Conservation (phyloP, 1,140 invertebrate genomes). For the Andrena cerasifolii region DNA sequence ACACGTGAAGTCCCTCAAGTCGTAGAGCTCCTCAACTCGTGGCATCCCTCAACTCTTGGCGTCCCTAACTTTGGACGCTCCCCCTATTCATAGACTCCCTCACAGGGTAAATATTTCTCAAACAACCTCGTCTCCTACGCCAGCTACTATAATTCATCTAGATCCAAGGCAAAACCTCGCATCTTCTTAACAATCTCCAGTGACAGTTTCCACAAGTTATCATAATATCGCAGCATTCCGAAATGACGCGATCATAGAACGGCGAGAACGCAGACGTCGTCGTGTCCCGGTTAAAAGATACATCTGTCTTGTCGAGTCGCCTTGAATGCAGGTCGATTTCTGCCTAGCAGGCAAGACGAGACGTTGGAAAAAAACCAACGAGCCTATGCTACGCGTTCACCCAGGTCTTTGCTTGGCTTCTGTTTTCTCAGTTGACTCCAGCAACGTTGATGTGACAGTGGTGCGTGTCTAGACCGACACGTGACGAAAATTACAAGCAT, state of each 20-base stretch:
- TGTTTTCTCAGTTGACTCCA: neutral
- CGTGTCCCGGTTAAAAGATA: neutral
- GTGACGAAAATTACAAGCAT: no score
- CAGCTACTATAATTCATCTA: no score
- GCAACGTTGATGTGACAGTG: neutral
- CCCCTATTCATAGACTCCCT: no score
- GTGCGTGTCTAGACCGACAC: neutral
- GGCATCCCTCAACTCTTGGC: no score
- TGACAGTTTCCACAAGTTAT: neutral
- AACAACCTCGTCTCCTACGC: no score
- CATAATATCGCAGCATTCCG: neutral
- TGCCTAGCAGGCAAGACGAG: no score
- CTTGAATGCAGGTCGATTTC: conserved; percentile 22
- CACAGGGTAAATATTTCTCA: no score
- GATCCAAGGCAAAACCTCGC: no score
- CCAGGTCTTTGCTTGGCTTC: conserved; percentile 5
- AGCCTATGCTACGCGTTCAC: neutral
- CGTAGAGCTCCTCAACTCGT: no score
- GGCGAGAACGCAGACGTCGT: neutral
- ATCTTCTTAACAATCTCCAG: neutral
- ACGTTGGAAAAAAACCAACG: no score
- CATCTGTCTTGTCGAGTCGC: conserved; percentile 3
- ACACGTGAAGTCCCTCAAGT: no score
- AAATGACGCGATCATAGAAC: neutral
- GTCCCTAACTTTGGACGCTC: no score